These are phyloP conservation scores for Cephus cinctus DNA, from an alignment of 1,140 invertebrate genomes.

Conservation along the genomic window DNA sequence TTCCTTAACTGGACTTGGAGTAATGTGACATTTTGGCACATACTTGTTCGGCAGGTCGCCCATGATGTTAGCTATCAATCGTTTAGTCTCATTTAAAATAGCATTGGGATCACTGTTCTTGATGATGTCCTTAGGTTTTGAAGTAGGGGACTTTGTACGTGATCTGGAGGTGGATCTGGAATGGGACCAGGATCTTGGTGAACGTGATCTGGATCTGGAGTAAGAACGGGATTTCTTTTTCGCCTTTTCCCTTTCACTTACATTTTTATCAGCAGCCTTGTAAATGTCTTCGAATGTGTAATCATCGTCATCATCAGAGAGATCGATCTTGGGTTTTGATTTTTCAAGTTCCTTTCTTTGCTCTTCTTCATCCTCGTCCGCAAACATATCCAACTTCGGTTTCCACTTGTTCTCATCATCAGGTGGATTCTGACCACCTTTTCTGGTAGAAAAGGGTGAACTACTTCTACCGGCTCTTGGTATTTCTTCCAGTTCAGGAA, in stretches of 20 bases:
- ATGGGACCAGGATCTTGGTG: slow-evolving; percentile 44
- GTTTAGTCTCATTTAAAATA: slow-evolving; percentile 61
- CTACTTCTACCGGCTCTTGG: slow-evolving; percentile 32
- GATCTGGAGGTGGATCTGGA: slow-evolving; percentile 32
- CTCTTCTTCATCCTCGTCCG: slow-evolving; percentile 49
- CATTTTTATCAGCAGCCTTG: slow-evolving; percentile 63
- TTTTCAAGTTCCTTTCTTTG: slow-evolving; percentile 36
- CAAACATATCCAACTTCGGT: slow-evolving; percentile 50
- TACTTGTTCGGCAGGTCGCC: slow-evolving; percentile 57
- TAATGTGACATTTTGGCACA: slow-evolving; percentile 33
- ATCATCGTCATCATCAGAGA: slow-evolving; percentile 66
- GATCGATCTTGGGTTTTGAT: slow-evolving; percentile 36
- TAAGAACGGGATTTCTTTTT: slow-evolving; percentile 41
- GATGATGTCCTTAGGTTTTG: slow-evolving; percentile 30
- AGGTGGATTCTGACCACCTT: slow-evolving; percentile 46
- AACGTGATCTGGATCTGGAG: slow-evolving; percentile 43
- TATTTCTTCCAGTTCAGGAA: slow-evolving; percentile 24
- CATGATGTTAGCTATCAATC: slow-evolving; percentile 65
- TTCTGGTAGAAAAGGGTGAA: slow-evolving; percentile 50
- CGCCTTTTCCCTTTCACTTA: slow-evolving; percentile 56
- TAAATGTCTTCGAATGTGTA: slow-evolving; percentile 70
- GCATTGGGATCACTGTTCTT: slow-evolving; percentile 51
- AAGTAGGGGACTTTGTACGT: slow-evolving; percentile 31
- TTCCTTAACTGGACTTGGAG: slow-evolving; percentile 9
- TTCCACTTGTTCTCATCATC: slow-evolving; percentile 51